phyloP scores from a whole-genome alignment of 2,888 invertebrate genomes.

The Himalopsyche tibetana region DNA sequence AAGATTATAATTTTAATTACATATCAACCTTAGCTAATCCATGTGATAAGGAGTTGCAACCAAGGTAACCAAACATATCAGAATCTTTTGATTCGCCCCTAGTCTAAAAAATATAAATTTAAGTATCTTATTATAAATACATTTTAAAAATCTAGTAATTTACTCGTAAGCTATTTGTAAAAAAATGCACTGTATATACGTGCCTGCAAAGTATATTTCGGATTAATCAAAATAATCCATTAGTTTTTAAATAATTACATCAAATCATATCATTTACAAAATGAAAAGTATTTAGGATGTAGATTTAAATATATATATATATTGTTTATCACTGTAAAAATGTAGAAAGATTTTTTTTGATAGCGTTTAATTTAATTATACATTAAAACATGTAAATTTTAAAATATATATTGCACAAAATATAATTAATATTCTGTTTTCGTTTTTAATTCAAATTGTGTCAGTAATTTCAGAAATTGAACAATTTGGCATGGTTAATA shows the following conservation, averaged over 20 bases:
- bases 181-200: constrained; percentile 57
- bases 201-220: constrained; percentile 43
- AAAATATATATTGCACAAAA: not conserved
- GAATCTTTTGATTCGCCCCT: constrained; percentile 81
- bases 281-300: constrained; percentile 30
- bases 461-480: too few relatives aligned
- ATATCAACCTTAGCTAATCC: constrained; percentile 39
- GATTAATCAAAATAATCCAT: constrained; percentile 32
- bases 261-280: constrained; percentile 47
- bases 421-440: not conserved
- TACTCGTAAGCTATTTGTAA: constrained; percentile 37
- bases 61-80: constrained; percentile 86
- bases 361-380: not conserved
- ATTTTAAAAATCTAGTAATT: constrained; percentile 59
- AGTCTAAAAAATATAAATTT: constrained; percentile 68
- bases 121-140: constrained; percentile 41
- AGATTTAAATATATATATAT: constrained; percentile 41
- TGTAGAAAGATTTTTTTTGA: constrained; percentile 45
- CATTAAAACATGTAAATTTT: not conserved
- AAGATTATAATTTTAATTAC: constrained; percentile 15
- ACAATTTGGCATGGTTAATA: too few relatives aligned
- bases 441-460: too few relatives aligned
- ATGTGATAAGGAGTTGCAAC: constrained; percentile 78
- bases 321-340: constrained; percentile 43
- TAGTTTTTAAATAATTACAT: not conserved